Base-by-base conservation (phyloP, 2,797 vertebrate species). In the Limnodromus scolopaceus region DNA sequence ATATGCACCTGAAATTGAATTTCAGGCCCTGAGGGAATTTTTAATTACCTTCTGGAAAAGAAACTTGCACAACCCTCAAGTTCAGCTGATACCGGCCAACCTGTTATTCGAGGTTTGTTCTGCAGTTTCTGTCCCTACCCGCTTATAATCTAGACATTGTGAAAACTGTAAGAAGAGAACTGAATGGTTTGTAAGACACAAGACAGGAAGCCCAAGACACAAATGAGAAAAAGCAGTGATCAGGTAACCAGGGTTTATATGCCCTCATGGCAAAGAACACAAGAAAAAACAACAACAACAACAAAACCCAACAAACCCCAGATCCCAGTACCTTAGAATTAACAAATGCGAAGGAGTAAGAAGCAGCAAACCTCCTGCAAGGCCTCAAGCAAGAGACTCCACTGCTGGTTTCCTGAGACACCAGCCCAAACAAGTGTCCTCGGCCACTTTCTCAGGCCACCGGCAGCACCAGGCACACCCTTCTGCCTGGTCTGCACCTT, bases 381-480 rank as follows among this genome's bases (percentile, higher is more conserved):
- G 27, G n/a, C 38, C 57, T 60, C 57, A n/a, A 10, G n/a, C 25
- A 61, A 75, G n/a, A 63, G 43, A 19, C 48, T 2, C 13, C 9
- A 2, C 22, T 41, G 28, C 11, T 60, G 4, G 57, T 65, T 71
- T 78, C 82, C 64, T 51, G 45, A 36, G 28, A 25, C 46, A 30
- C 18, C 7, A 6, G 17, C 64, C 57, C 70, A 34, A 77, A 16
- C 10, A 25, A 28, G 13, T 5, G 5, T 41, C 19, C 60, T 28
- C 14, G 34, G 24, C 38, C 38, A 7, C 60, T 22, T n/a, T 28
- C 49, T 9, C 77, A 49, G 22, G 12, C 12, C 30, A 48, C 22
- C 6, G 8, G 12, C 30, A 24, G 20, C 1, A 0, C 13, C 22
- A 54, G 17, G 5, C n/a, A 32, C n/a, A 11, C 61, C 39, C 38